These are phyloP conservation scores for Tyto alba DNA, from an alignment of 2,113 vertebrate genomes.

Conservation along the genomic window DNA sequence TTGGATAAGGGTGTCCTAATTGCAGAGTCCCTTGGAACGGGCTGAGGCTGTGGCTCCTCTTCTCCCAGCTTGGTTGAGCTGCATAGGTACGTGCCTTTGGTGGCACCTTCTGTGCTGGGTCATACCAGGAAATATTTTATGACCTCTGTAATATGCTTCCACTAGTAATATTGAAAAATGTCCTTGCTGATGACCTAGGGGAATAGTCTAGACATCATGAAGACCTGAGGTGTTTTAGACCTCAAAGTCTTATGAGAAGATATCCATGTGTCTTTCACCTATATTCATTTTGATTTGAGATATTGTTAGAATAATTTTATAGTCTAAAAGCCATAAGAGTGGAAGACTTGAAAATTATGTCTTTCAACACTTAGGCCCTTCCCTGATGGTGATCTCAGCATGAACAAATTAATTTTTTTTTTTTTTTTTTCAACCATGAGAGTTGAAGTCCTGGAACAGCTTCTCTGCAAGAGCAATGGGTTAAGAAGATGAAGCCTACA, in stretches of 20 bases:
- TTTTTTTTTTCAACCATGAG: neutral
- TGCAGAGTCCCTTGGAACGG: fast-evolving
- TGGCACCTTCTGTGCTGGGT: neutral
- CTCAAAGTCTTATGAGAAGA: no score
- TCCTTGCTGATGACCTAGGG: neutral
- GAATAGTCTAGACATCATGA: fast-evolving
- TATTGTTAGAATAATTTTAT: neutral
- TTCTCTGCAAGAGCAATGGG: neutral
- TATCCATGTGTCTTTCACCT: neutral
- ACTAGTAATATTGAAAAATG: neutral
- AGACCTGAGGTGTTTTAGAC: neutral
- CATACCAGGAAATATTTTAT: neutral
- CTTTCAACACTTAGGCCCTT: neutral
- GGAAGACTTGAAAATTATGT: neutral
- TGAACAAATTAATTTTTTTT: neutral
- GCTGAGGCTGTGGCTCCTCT: neutral
- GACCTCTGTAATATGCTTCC: neutral
- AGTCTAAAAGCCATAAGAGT: neutral
- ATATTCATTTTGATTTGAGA: neutral
- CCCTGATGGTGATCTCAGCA: neutral
- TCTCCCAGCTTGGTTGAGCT: neutral
- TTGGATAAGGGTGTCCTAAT: neutral
- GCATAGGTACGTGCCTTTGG: fast-evolving
- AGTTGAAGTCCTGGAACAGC: neutral
- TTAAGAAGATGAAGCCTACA: neutral